phyloP scores from a whole-genome alignment of 1,140 invertebrate genomes.

The Cotesia typhae region DNA sequence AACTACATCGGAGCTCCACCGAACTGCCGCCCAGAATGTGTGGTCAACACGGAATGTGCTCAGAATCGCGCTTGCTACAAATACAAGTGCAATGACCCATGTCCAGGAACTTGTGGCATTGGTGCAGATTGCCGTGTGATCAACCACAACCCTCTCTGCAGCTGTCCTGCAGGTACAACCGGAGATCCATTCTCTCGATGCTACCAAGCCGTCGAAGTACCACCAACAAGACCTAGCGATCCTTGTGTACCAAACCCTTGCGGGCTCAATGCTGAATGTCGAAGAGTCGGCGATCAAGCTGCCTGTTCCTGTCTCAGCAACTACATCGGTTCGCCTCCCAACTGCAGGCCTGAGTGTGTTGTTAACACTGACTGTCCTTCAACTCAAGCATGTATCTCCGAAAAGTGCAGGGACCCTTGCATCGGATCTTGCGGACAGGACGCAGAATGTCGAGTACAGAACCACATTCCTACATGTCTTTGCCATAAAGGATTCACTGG shows the following conservation, averaged over 20 bases:
- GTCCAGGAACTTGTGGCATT: slow-evolving; percentile 80
- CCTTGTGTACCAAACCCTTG: slow-evolving; percentile 66
- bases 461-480: slow-evolving; percentile 78
- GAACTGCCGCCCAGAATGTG: slow-evolving; percentile 81
- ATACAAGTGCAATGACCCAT: slow-evolving; percentile 81
- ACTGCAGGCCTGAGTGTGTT: slow-evolving; percentile 69
- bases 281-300: slow-evolving; percentile 64
- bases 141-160: slow-evolving; percentile 79
- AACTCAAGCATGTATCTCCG: slow-evolving; percentile 68
- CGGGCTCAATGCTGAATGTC: slow-evolving; percentile 68
- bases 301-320: slow-evolving; percentile 69
- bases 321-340: slow-evolving; percentile 68
- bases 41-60: slow-evolving; percentile 82
- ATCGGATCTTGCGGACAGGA: slow-evolving; percentile 75
- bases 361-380: slow-evolving; percentile 68
- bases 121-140: slow-evolving; percentile 79
- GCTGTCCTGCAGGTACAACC: slow-evolving; percentile 72
- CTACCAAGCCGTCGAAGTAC: slow-evolving; percentile 50
- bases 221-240: slow-evolving; percentile 48
- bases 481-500: slow-evolving; percentile 74
- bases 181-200: slow-evolving; percentile 78
- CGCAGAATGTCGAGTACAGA: slow-evolving; percentile 77
- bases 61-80: slow-evolving; percentile 79
- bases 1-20: slow-evolving; percentile 70
- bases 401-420: slow-evolving; percentile 78